Evolutionary conservation across 2,888 invertebrate species (phyloP), one percentile per base, ranked within the genome.

Genomic region (Drosophila prolongata): DNA sequence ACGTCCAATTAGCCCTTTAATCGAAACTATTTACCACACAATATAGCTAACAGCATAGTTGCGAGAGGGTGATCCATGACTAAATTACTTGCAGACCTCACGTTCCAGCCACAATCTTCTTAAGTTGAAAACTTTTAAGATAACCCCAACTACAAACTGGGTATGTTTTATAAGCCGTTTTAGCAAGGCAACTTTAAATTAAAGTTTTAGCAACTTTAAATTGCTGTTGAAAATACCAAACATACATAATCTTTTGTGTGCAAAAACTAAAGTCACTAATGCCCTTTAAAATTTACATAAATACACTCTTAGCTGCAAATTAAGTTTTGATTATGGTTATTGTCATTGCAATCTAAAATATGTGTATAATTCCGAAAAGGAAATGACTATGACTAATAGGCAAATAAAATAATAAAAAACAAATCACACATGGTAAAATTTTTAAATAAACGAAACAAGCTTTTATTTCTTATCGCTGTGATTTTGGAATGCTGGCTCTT

Each of bases 1-100:
- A 49, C 16, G 47, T 14, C 44, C 52, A 52, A 68, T 57, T 56
- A 68, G 67, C 49, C 66, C 19, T 16, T 49, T 67, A 66, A 65
- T 65, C 40, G 55, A 65, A 66, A 54, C 54, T 47, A 47, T 66
- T 65, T 47, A 55, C 56, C 67, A 24, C 55, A 44, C 47, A 55
- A 47, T 50, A 60, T 35, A 16, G 60, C 42, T 49, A 30, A 54
- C 30, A 19, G 37, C 24, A 34, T 40, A 16, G 42, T 24, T 14
- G 11, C 11, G 14, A 3, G 11, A 11, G 19, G n/a, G 13, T 24
- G 30, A 35, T 2, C 14, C 11, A 5, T 9, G 14, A 14, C 11
- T 60, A 44, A 60, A 37, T 43, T 49, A 30, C 34, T 43, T 11
- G 2, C 4, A 27, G 47, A 47, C 46, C 62, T 35, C 30, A 54